These are phyloP conservation scores for Brachionichthys hirsutus DNA, from an alignment of 2,113 vertebrate genomes.

Conservation along the genomic window DNA sequence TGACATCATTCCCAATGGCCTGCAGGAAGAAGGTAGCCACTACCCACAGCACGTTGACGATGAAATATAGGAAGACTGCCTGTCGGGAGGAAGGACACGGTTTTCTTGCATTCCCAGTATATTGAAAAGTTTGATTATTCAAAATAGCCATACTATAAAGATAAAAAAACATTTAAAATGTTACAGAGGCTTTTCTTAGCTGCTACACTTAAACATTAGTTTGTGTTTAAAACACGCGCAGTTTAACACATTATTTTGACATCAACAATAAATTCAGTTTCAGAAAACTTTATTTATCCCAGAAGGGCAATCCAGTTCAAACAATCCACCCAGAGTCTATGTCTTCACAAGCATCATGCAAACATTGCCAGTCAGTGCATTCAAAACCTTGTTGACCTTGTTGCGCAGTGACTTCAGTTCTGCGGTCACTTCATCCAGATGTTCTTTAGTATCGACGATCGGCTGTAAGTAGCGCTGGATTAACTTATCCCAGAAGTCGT, in stretches of 20 bases:
- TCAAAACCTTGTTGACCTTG: too few species aligned
- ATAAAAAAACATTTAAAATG: neutral
- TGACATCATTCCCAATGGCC: slow-evolving; percentile 72
- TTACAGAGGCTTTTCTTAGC: neutral
- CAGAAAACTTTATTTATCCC: too few species aligned
- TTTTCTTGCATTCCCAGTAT: neutral
- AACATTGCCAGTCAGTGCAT: neutral
- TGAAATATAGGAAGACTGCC: slow-evolving; percentile 82
- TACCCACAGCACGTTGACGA: slow-evolving; percentile 82
- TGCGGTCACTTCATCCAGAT: slow-evolving; percentile 60
- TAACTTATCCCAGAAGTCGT: slow-evolving; percentile 79
- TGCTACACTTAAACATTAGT: neutral
- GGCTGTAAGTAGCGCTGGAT: slow-evolving; percentile 76
- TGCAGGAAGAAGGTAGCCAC: slow-evolving; percentile 83
- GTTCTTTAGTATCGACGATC: slow-evolving; percentile 55
- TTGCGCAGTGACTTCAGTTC: slow-evolving; percentile 81
- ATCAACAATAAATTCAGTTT: too few species aligned
- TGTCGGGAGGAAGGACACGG: slow-evolving; percentile 33
- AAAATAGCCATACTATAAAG: neutral
- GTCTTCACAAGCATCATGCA: too few species aligned
- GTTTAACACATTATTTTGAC: too few species aligned
- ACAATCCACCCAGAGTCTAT: too few species aligned
- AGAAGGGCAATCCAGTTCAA: too few species aligned
- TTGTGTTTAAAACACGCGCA: too few species aligned
- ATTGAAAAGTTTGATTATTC: neutral